Conservation (phyloP, 2,797 vertebrate species). For the Ptychobarbus kaznakovi region DNA sequence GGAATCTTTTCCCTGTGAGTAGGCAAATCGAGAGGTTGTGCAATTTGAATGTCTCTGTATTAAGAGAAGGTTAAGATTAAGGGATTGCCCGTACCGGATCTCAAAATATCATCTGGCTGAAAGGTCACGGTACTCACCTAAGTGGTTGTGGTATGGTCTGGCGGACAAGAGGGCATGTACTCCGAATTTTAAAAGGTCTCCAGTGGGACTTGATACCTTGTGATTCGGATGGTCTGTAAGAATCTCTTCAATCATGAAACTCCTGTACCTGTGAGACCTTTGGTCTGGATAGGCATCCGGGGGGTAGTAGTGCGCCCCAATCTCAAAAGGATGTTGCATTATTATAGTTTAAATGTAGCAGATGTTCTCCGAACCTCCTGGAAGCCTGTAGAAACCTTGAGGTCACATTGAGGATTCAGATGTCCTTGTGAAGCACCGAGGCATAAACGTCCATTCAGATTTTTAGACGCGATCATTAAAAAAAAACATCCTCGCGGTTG, state of each 20-base stretch:
- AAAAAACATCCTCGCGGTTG: conserved; percentile 26
- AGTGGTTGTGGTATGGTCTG: conserved; percentile 91
- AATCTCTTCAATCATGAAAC: conserved; percentile 99
- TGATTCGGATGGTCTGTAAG: conserved; percentile 90
- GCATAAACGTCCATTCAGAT: conserved; percentile 40
- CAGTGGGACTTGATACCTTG: conserved; percentile 83
- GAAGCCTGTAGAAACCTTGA: conserved; percentile 29
- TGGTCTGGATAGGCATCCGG: conserved; percentile 87
- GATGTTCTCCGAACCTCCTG: conserved; percentile 50
- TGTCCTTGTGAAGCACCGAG: conserved; percentile 20
- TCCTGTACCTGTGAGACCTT: conserved; percentile 93
- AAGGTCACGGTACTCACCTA: conserved; percentile 79
- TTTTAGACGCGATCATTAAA: conserved; percentile 10
- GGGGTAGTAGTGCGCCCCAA: conserved; percentile 88
- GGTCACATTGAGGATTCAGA: conserved; percentile 54
- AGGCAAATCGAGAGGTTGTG: conserved; percentile 33
- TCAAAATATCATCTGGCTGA: conserved; percentile 8
- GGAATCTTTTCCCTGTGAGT: not conserved
- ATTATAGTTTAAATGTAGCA: conserved; percentile 41
- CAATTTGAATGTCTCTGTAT: conserved; percentile 31
- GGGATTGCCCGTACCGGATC: not conserved
- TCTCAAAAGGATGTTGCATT: conserved; percentile 93
- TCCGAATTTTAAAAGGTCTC: conserved; percentile 94
- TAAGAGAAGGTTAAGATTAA: conserved; percentile 32
- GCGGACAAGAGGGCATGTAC: conserved; percentile 92